Conservation (phyloP, 2,113 vertebrate genomes). For the Cyphomyrus discorhynchus region DNA sequence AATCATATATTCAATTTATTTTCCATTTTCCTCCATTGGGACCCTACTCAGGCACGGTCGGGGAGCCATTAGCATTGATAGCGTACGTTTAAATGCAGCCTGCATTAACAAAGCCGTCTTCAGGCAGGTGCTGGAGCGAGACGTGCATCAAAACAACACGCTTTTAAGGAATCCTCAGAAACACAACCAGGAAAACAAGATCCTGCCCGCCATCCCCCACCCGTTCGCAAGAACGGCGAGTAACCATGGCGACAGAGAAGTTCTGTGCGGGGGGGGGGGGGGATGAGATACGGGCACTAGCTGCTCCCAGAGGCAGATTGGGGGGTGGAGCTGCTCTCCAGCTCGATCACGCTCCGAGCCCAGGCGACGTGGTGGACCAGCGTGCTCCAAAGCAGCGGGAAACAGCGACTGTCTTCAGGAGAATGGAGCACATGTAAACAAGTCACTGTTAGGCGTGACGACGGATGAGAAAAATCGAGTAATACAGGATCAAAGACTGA, state of each 20-base stretch:
- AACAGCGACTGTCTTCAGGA: neutral
- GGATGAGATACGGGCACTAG: neutral
- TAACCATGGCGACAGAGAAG: slow-evolving; percentile 56
- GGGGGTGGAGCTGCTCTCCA: neutral
- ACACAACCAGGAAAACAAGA: neutral
- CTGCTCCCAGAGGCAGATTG: neutral
- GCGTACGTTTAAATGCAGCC: neutral
- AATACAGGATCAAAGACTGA: neutral
- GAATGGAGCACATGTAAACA: neutral
- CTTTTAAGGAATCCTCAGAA: slow-evolving; percentile 12
- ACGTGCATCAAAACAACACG: neutral
- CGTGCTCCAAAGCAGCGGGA: neutral
- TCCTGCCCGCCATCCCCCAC: neutral
- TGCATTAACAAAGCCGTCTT: neutral
- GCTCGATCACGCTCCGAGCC: neutral
- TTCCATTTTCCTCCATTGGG: neutral
- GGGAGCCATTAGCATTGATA: neutral
- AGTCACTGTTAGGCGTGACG: neutral
- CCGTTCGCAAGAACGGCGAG: slow-evolving; percentile 23
- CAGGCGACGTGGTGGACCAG: neutral
- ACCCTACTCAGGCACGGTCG: neutral
- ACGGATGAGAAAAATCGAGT: neutral
- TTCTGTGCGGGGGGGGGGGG: slow-evolving; percentile 38
- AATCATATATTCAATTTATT: neutral
- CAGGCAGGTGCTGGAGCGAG: neutral